Evolutionary conservation across 2,797 vertebrate genomes (phyloP), one percentile per base, ranked within the genome.

Genomic region (Antennarius maculatus): DNA sequence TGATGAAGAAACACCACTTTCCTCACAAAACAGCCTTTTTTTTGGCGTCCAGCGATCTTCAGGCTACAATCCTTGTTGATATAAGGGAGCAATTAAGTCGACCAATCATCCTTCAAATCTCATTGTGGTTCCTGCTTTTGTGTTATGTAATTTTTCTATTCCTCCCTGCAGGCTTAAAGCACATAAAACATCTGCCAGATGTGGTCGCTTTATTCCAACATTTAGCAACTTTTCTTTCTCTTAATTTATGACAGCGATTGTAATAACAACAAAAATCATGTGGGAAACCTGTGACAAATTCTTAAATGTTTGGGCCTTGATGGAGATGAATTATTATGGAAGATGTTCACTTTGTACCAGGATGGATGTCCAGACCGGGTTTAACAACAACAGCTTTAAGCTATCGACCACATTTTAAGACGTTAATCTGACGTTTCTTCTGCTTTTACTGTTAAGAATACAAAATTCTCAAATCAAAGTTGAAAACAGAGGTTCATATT

Each of bases 51-150:
- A 77, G 51, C 61, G 69, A 87, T 80, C 80, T 71, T 77, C 61
- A 74, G 60, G 63, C 54, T 62, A 62, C 54, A 76, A 72, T 79
- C 70, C 54, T 65, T 86, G 80, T 86, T 81, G 81, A 81, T 86
- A 70, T 76, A 85, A 83, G 76, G 56, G 52, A 63, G 82, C 68
- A 84, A 85, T 89, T 86, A 88, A 77, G 69, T 69, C 43, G 5
- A 63, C 79, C 78, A 77, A 67, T 83, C 74, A 77, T 80, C 74
- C 79, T 69, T 85, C 66, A 77, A 79, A 81, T 77, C 18, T 5
- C 49, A 53, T 52, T 39, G 54, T 51, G 55, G 55, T 27, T 5
- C 16, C 31, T 52, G 77, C 72, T 29, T 74, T 64, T 49, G 71
- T 69, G 54, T 73, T 64, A 71, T 59, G 56, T 62, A 79, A 72